phyloP scores from a whole-genome alignment of 2,888 invertebrate species.

The Notocelia uddmanniana region DNA sequence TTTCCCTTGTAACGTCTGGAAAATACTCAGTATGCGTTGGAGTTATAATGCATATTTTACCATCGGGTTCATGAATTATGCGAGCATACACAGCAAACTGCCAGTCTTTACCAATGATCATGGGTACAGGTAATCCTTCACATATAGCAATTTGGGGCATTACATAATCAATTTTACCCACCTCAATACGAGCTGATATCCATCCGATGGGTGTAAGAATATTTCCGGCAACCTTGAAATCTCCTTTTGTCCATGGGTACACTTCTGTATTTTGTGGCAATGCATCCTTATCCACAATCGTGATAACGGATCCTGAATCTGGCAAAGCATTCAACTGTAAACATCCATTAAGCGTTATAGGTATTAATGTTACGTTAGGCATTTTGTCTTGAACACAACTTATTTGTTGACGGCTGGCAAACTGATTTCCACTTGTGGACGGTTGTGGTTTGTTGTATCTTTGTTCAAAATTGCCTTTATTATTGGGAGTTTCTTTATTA shows the following conservation, averaged over 20 bases:
- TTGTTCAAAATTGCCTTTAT: background rate
- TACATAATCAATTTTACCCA: conserved; percentile 10
- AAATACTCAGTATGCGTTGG: no score
- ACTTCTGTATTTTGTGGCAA: conserved; percentile 8
- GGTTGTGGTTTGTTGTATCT: no score
- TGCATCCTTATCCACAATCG: conserved; percentile 5
- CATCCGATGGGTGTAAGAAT: conserved; percentile 20
- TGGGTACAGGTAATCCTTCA: no score
- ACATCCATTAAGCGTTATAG: no score
- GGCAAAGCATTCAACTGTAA: conserved; percentile 8
- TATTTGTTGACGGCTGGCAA: no score
- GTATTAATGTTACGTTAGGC: no score
- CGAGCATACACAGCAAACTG: conserved; percentile 23
- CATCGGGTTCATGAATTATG: conserved; percentile 25
- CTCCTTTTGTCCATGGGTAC: conserved; percentile 18
- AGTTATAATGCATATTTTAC: no score
- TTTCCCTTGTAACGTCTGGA: no score
- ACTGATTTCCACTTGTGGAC: no score
- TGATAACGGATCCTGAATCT: conserved; percentile 22
- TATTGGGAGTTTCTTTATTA: background rate
- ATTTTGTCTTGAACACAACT: no score
- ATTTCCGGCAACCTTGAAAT: conserved; percentile 12
- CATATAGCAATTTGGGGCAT: conserved; percentile 10
- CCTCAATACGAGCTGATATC: conserved; percentile 12
- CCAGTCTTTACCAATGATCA: no score